Evolutionary conservation across 2,797 vertebrate genomes (phyloP).

Genomic region (Menidia menidia): DNA sequence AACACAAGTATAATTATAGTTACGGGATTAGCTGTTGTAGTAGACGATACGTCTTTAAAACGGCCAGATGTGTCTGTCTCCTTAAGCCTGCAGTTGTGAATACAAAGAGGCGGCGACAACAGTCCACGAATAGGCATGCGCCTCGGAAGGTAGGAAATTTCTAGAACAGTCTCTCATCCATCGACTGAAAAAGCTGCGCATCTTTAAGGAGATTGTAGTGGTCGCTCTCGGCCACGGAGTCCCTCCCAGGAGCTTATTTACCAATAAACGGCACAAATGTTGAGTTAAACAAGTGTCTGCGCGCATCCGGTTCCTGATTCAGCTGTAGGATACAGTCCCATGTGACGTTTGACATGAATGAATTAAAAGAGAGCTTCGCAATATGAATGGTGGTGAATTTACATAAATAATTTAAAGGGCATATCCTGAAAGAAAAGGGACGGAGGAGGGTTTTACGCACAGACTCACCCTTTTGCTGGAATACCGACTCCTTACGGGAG

Average conservation of each 20-base stretch:
- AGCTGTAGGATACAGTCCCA: not conserved
- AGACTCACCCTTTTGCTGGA: slow-evolving; percentile 12
- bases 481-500: slow-evolving; percentile 16
- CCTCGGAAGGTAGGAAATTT: slow-evolving; percentile 47
- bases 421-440: not conserved
- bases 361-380: not conserved
- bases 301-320: not conserved
- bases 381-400: not conserved
- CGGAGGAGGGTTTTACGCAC: not conserved
- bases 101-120: slow-evolving; percentile 18
- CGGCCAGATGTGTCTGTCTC: slow-evolving; percentile 26
- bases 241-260: no score
- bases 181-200: slow-evolving; percentile 26
- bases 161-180: slow-evolving; percentile 59
- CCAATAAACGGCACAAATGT: not conserved
- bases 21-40: no score
- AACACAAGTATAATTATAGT: no score
- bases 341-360: not conserved
- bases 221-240: no score
- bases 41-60: not conserved
- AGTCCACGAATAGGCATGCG: slow-evolving; percentile 3
- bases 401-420: not conserved
- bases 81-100: not conserved
- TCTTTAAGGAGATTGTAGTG: slow-evolving; percentile 4
- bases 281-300: not conserved